A percentile compares a stretch with the other conserved stretches of the same genome.
These are phyloP conservation scores for Sinocyclocheilus anophthalmus DNA, from an alignment of 2,113 vertebrate genomes.

Conservation along the genomic window DNA sequence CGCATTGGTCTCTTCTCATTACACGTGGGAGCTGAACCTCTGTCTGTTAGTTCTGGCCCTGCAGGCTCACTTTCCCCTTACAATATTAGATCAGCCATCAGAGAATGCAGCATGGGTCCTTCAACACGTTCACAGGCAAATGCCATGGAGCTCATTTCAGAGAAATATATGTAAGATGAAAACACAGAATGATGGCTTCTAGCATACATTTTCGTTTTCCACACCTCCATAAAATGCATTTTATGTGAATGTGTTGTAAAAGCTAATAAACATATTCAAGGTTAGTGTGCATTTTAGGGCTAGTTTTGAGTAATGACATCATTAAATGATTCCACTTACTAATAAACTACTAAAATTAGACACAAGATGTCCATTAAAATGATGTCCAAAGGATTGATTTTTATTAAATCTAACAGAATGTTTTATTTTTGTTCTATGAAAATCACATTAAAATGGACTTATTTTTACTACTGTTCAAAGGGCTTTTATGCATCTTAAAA, in stretches of 20 bases:
- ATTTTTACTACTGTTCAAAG: neutral
- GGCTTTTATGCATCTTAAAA: neutral
- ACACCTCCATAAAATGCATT: slow-evolving; percentile 1
- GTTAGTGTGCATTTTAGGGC: neutral
- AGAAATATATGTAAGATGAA: slow-evolving; percentile 32
- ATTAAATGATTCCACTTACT: neutral
- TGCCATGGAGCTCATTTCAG: slow-evolving; percentile 1
- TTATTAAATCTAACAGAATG: neutral
- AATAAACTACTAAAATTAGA: neutral
- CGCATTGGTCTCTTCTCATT: slow-evolving; percentile 44
- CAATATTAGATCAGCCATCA: slow-evolving; percentile 51
- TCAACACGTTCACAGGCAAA: slow-evolving; percentile 43
- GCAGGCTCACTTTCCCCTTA: slow-evolving; percentile 55
- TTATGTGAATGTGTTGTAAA: neutral
- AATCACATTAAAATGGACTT: neutral
- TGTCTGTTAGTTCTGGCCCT: slow-evolving; percentile 48
- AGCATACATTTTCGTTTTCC: slow-evolving; percentile 1
- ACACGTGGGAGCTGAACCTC: slow-evolving; percentile 29
- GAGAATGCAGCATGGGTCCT: slow-evolving; percentile 27
- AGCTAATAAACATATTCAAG: slow-evolving; percentile 4
- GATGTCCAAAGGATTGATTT: neutral
- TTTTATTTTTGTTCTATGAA: neutral
- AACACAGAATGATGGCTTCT: slow-evolving; percentile 25
- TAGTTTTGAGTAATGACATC: neutral
- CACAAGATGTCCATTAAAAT: slow-evolving; percentile 58